Base-by-base conservation (phyloP, 1,140 invertebrate species). In the Cheumatopsyche charites region DNA sequence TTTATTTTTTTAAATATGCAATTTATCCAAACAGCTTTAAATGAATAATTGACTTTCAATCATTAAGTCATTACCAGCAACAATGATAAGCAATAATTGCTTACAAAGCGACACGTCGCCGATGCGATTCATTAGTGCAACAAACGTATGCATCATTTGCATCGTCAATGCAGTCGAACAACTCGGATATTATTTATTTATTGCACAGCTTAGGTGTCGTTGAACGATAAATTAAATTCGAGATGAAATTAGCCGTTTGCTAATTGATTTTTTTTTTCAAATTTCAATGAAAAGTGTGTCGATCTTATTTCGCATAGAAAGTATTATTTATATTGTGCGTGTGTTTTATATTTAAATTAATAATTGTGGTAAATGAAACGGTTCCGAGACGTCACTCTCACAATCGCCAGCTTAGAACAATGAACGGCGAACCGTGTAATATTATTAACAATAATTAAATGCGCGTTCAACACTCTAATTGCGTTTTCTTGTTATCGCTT, bases 401-500 rank as follows among this genome's bases (percentile, higher is more conserved):
- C 47, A 52, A 52, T 15, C 47, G 47, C 15, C 19, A 17, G 15
- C 15, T 52, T 17, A 52, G 19, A 52, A 52, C 47, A 52, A 52
- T 52, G 47, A 17, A 52, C 47, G 47, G 15, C 15, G n/a, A 36
- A 52, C 15, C 19, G 47, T 52, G 19, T 52, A 52, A 52, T 52
- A 17, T 17, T 58, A 58, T 58, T 58, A 58, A 58, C 55, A 13
- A 58, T 58, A 58, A 58, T 58, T 58, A 58, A 58, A 58, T 23
- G 55, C 55, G 21, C 21, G 19, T 52, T 52, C 47, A 25, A 58
- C 19, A 58, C 55, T 58, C 55, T 58, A 58, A 58, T 58, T 58
- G 23, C 55, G 55, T 58, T 58, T 58, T 58, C 55, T 58, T 58
- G 55, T 58, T 58, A 58, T 58, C 55, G 43, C 15, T 47, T 58